phyloP scores from a whole-genome alignment of 2,113 vertebrate species.

The Platichthys flesus region DNA sequence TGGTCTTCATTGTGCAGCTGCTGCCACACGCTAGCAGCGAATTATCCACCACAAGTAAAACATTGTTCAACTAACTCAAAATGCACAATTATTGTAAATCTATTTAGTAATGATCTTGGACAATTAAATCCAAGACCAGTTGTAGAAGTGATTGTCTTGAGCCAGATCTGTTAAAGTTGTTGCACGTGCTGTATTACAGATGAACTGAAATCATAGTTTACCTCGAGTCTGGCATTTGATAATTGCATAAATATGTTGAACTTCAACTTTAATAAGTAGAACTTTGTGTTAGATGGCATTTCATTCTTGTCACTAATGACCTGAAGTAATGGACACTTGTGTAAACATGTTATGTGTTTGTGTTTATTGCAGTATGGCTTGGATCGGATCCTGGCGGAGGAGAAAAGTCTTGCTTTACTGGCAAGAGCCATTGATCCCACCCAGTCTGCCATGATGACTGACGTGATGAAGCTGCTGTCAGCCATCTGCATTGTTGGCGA shows the following conservation, averaged over 20 bases:
- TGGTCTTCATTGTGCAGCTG: neutral
- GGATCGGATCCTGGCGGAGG: conserved; percentile 94
- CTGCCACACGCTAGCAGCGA: neutral
- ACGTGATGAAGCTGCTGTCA: conserved; percentile 94
- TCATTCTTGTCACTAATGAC: neutral
- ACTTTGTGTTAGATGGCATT: neutral
- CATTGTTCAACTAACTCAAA: neutral
- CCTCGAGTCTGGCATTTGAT: neutral
- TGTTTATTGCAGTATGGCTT: conserved; percentile 89
- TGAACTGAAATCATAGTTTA: neutral
- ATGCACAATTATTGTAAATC: neutral
- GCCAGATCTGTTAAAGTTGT: neutral
- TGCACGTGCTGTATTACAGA: neutral
- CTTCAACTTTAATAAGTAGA: neutral
- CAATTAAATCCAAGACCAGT: neutral
- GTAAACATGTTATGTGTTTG: conserved; percentile 30
- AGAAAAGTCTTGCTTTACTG: conserved; percentile 90
- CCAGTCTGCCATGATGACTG: conserved; percentile 93
- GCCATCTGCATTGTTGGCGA: conserved; percentile 98
- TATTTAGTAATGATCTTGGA: neutral
- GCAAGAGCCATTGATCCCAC: conserved; percentile 91
- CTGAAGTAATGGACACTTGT: conserved; percentile 7
- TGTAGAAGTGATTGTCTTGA: neutral
- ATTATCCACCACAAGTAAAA: neutral
- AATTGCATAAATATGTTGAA: neutral